A percentile compares a stretch with the other conserved stretches of the same genome.
These are phyloP conservation scores for Oryctolagus cuniculus DNA, from an alignment of 2,113 vertebrate species.

Conservation along the genomic window mOryCun1.1 NC_091432.1:67409501-67410000, in stretches of 20 bases:
- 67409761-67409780: constrained; percentile 70
- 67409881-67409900: constrained; percentile 57
- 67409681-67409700: constrained; percentile 62
- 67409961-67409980: constrained; percentile 27
- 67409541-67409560: constrained; percentile 61
- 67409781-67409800: constrained; percentile 68
- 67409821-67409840: constrained; percentile 53
- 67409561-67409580: constrained; percentile 78
- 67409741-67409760: constrained; percentile 71
- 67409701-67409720: not conserved
- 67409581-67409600: constrained; percentile 82
- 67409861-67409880: constrained; percentile 64
- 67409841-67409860: constrained; percentile 48
- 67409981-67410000: not conserved
- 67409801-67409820: constrained; percentile 80
- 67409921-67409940: constrained; percentile 34
- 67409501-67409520: constrained; percentile 84
- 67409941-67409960: constrained; percentile 43
- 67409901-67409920: constrained; percentile 45
- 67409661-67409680: constrained; percentile 66
- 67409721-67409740: constrained; percentile 55
- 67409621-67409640: constrained; percentile 79
- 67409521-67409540: constrained; percentile 77
- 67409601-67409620: constrained; percentile 72
- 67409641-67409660: constrained; percentile 77